These are phyloP conservation scores for Actinia tenebrosa DNA, from an alignment of 64 coral and sea anemone species.

Conservation along the genomic window DNA sequence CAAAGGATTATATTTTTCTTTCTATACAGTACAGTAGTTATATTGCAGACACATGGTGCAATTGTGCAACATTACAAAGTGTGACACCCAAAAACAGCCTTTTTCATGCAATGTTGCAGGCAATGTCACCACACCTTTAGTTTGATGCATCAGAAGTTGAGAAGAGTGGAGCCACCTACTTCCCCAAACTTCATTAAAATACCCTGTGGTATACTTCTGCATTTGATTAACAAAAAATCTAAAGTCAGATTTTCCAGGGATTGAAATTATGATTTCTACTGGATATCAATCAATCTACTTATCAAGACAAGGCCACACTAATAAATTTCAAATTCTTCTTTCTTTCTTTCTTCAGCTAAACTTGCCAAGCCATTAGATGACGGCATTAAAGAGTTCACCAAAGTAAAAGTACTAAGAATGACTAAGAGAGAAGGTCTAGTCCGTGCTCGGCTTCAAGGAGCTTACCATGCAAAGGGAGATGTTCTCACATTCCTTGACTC, in stretches of 20 bases:
- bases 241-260: no score
- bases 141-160: no score
- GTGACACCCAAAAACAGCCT: no score
- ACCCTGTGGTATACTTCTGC: neutral
- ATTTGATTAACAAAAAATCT: neutral
- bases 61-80: no score
- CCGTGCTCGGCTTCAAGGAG: slow-evolving; percentile 84
- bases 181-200: no score
- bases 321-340: no score
- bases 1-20: neutral
- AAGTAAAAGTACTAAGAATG: slow-evolving; percentile 86
- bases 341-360: slow-evolving; percentile 43
- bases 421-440: slow-evolving; percentile 71
- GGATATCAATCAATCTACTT: no score
- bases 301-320: no score
- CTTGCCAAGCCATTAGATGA: slow-evolving; percentile 84
- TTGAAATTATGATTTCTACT: no score
- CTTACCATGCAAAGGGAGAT: slow-evolving; percentile 69
- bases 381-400: slow-evolving; percentile 60
- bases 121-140: no score
- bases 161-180: no score
- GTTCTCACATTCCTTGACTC: slow-evolving; percentile 97
- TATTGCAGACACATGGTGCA: no score
- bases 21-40: neutral
- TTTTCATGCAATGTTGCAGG: neutral